Percentiles rank a stretch among this genome's conserved stretches.
phyloP scores from a whole-genome alignment of 2,113 vertebrate species.

The Callocephalon fimbriatum region DNA sequence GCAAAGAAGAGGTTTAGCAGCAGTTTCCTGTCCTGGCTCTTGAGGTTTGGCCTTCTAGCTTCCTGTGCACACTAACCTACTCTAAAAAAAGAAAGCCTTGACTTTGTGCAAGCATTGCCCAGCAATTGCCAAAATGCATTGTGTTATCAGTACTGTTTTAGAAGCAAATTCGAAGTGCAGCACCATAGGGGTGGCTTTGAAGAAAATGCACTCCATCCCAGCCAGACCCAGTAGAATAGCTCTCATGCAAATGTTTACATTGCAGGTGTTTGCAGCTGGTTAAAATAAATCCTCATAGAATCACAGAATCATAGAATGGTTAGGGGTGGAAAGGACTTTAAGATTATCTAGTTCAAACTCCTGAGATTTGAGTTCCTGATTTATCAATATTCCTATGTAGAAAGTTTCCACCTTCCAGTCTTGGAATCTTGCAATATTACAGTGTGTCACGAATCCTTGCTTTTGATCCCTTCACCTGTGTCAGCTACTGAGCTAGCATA shows the following conservation, averaged over 20 bases:
- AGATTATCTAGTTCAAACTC: neutral
- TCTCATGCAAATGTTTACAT: neutral
- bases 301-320: neutral
- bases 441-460: neutral
- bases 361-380: neutral
- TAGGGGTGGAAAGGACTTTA: neutral
- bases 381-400: fast-evolving
- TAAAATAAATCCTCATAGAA: neutral
- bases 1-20: too few relatives aligned
- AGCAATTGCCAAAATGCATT: neutral
- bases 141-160: fast-evolving
- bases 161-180: neutral
- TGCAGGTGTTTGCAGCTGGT: neutral
- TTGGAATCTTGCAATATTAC: neutral
- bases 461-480: neutral
- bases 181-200: neutral
- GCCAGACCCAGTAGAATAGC: neutral
- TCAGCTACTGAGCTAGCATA: neutral
- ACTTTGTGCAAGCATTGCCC: neutral
- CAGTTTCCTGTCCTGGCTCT: neutral
- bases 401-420: neutral
- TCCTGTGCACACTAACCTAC: neutral
- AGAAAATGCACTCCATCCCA: neutral
- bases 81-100: neutral
- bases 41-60: too few relatives aligned